Conservation (phyloP, 2,113 vertebrate species). For the Nothoprocta perdicaria region DNA sequence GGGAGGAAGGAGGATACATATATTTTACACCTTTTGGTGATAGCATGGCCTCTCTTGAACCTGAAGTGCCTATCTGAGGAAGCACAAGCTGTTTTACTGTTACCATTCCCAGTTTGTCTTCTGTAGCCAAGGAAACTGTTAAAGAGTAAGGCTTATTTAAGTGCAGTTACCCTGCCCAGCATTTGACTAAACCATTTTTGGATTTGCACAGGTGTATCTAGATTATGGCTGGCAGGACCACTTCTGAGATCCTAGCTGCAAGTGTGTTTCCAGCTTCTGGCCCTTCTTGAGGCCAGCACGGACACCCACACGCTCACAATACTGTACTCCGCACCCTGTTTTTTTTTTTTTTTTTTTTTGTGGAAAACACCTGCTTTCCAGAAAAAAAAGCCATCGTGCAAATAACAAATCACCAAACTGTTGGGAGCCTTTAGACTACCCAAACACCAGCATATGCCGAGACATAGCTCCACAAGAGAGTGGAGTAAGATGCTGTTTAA, state of each 20-base stretch:
- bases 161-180: neutral
- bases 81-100: neutral
- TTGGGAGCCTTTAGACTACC: neutral
- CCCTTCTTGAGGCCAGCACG: neutral
- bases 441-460: rapidly evolving
- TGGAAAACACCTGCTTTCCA: neutral
- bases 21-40: neutral
- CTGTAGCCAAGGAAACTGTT: slow-evolving; percentile 13
- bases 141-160: neutral
- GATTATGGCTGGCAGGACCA: neutral
- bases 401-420: neutral
- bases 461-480: neutral
- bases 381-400: neutral
- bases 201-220: rapidly evolving
- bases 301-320: no score
- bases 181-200: neutral
- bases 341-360: neutral
- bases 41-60: neutral
- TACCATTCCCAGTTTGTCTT: neutral
- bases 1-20: neutral
- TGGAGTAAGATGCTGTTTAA: neutral
- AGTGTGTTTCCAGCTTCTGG: neutral
- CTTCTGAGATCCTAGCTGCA: neutral
- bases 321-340: neutral
- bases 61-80: neutral